Conservation (phyloP, 1,140 invertebrate genomes). For the Cepaea nemoralis region DNA sequence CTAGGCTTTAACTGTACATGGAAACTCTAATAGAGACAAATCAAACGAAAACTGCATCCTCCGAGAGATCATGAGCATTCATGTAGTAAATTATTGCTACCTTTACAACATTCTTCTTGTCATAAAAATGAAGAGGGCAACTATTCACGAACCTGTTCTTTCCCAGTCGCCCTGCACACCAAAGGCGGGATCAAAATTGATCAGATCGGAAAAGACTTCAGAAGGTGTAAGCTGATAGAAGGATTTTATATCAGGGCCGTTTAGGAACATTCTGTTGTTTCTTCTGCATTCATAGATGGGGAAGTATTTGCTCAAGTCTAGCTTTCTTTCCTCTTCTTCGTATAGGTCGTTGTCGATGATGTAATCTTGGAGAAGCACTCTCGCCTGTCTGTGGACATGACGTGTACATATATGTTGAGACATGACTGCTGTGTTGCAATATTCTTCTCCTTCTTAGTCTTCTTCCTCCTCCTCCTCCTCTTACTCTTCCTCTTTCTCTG, state of each 20-base stretch:
- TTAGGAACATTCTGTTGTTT: conserved; percentile 45
- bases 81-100: no score
- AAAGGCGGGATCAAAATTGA: conserved; percentile 36
- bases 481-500: no score
- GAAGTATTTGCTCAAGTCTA: conserved; percentile 41
- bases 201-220: conserved; percentile 28
- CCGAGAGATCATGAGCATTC: no score
- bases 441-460: no score
- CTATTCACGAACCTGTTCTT: conserved; percentile 13
- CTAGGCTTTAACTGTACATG: no score
- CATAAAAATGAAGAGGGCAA: no score
- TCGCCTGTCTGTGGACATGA: conserved; percentile 15
- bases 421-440: no score
- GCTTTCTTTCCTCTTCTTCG: conserved; percentile 45
- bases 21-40: no score
- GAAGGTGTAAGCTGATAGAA: conserved; percentile 41
- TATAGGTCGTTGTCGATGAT: conserved; percentile 43
- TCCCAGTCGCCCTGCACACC: conserved; percentile 26
- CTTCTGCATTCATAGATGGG: conserved; percentile 25
- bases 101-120: no score
- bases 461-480: no score
- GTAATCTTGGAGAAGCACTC: conserved; percentile 2
- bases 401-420: no score
- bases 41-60: no score
- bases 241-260: conserved; percentile 48